Evolutionary conservation across 1,140 invertebrate genomes (phyloP).

Genomic region (Phymorhynchus buccinoides): DNA sequence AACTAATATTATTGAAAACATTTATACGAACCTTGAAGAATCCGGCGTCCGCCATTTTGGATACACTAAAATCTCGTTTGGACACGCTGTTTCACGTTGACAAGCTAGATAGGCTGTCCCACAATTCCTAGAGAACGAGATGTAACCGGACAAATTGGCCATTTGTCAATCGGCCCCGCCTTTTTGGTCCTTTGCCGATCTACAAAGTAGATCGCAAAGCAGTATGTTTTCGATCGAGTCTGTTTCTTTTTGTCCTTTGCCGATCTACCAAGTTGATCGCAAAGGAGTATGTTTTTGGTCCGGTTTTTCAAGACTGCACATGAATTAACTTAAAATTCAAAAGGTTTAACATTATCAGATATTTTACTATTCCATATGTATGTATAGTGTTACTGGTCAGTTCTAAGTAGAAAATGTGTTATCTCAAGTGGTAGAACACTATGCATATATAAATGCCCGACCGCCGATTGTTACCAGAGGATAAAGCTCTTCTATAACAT

Average conservation of each 20-base stretch:
- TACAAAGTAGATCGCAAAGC: background rate
- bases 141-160: background rate
- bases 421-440: no score
- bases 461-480: no score
- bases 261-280: background rate
- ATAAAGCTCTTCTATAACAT: no score
- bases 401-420: no score
- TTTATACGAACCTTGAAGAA: conserved; percentile 37
- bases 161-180: background rate
- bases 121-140: background rate
- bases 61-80: conserved; percentile 10
- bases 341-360: no score
- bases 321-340: no score
- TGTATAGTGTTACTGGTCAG: no score
- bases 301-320: no score
- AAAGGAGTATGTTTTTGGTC: no score
- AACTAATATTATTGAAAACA: no score
- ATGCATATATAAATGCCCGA: no score
- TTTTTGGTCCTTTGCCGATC: background rate
- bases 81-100: background rate
- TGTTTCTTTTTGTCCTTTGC: background rate
- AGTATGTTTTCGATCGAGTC: background rate
- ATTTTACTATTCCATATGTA: no score
- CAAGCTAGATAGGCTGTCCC: background rate
- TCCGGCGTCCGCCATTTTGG: conserved; percentile 44